These are phyloP conservation scores for Oreonectes daqikongensis DNA, from an alignment of 2,797 vertebrate species.

Conservation along the genomic window DNA sequence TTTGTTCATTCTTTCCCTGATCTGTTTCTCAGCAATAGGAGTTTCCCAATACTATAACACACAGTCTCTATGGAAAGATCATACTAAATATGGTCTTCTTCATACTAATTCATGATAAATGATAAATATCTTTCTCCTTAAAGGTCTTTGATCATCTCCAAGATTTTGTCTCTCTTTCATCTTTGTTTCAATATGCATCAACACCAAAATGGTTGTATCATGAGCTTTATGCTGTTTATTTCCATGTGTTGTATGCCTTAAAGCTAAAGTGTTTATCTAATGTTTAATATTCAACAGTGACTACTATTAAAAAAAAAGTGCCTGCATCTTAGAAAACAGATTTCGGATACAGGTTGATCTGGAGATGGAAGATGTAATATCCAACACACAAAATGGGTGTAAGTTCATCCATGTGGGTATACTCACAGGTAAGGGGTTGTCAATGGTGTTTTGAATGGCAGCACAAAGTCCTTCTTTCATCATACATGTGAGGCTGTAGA, in stretches of 20 bases:
- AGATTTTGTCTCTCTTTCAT: slow-evolving; percentile 13
- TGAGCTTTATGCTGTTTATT: too few relatives aligned
- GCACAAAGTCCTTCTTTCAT: slow-evolving; percentile 85
- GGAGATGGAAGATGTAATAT: too few relatives aligned
- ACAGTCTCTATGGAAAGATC: slow-evolving; percentile 42
- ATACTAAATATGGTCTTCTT: slow-evolving; percentile 23
- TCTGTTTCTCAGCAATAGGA: too few relatives aligned
- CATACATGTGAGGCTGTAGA: slow-evolving; percentile 81
- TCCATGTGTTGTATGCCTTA: too few relatives aligned
- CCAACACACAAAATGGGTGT: too few relatives aligned
- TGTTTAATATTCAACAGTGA: too few relatives aligned
- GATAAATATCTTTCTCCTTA: slow-evolving; percentile 19
- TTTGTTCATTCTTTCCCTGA: slow-evolving; percentile 20
- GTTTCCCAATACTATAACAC: slow-evolving; percentile 39
- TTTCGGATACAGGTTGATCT: too few relatives aligned
- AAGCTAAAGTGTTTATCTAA: too few relatives aligned
- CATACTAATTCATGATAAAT: slow-evolving; percentile 39
- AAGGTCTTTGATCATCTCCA: slow-evolving; percentile 28
- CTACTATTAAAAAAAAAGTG: too few relatives aligned
- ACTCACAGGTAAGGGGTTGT: slow-evolving; percentile 76
- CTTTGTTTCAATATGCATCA: slow-evolving; percentile 13
- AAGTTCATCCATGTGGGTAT: slow-evolving; percentile 29
- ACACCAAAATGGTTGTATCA: background rate
- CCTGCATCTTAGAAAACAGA: too few relatives aligned
- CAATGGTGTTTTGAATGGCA: slow-evolving; percentile 76